Evolutionary conservation across 2,113 vertebrate species (phyloP), one percentile per base, ranked within the genome.

Genomic region (Pomatostomus ruficeps): DNA sequence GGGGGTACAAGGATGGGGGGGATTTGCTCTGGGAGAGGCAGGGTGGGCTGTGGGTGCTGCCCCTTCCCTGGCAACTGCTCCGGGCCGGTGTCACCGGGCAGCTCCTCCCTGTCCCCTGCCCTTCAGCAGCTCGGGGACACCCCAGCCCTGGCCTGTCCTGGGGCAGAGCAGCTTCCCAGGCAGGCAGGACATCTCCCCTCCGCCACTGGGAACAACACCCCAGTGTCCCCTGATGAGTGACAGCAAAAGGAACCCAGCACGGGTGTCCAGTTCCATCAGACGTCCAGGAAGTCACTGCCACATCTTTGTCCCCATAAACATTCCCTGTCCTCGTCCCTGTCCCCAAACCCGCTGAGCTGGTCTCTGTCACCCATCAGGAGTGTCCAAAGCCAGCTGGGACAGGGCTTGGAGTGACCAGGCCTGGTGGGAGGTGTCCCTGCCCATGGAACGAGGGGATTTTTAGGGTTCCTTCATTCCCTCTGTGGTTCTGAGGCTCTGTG

Each of bases 191-290:
- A 11, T 20, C 48, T 86, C 11, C 61, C 49, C n/a, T 0, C 48
- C 25, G 42, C 26, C 38, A 3, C 7, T 14, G 67, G n/a, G 25
- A 52, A 29, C 4, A 28, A 2, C 10, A 14, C 18, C 16, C 22
- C 8, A 10, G 59, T 52, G 14, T 67, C 33, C 38, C 42, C 54
- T 35, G 10, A 13, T 0, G 17, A 26, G 25, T 7, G 51, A 7
- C 6, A 31, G 33, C 48, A 51, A 48, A 20, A 75, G 14, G 29
- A 35, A 66, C 16, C 12, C 0, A 28, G 2, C 5, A 1, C 0
- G 12, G 0, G 1, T 2, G 45, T 4, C 12, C 28, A 11, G 55
- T 13, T 54, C 71, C 20, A 2, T 10, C 28, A 31, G 29, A 8
- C 3, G 23, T 8, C 21, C 45, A 20, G 40, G 12, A 31, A 13